phyloP scores from a whole-genome alignment of 2,797 vertebrate genomes.

The Bufotes viridis region DNA sequence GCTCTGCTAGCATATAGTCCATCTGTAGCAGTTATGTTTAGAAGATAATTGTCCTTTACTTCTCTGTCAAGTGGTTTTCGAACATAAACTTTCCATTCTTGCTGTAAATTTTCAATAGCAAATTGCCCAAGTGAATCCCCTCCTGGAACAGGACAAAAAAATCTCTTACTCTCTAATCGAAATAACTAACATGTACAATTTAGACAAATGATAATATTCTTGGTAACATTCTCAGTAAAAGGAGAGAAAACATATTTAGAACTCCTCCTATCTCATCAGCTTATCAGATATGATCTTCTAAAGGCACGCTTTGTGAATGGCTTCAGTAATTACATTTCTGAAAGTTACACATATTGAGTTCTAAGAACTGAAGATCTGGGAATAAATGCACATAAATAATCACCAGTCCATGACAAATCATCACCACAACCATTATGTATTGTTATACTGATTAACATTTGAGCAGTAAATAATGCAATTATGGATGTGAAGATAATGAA shows the following conservation, averaged over 20 bases:
- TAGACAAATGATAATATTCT: constrained; percentile 6
- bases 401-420: constrained; percentile 7
- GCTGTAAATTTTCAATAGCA: constrained; percentile 89
- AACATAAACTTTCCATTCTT: constrained; percentile 97
- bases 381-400: constrained; percentile 38
- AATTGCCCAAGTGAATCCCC: constrained; percentile 95
- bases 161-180: neutral
- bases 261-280: neutral
- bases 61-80: constrained; percentile 93
- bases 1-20: constrained; percentile 93
- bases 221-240: neutral
- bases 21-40: constrained; percentile 95
- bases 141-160: constrained; percentile 73
- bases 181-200: neutral
- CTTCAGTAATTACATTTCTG: constrained; percentile 5
- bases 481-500: neutral
- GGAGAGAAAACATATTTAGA: neutral
- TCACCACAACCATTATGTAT: constrained; percentile 24
- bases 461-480: constrained; percentile 23
- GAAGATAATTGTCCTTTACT: constrained; percentile 91
- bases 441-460: constrained; percentile 35
- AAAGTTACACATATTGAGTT: constrained; percentile 26
- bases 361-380: constrained; percentile 9
- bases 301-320: neutral
- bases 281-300: neutral